A percentile compares a stretch with the other conserved stretches of the same genome.
These are phyloP conservation scores for Neria commutata DNA, from an alignment of 2,888 invertebrate genomes.

Conservation along the genomic window DNA sequence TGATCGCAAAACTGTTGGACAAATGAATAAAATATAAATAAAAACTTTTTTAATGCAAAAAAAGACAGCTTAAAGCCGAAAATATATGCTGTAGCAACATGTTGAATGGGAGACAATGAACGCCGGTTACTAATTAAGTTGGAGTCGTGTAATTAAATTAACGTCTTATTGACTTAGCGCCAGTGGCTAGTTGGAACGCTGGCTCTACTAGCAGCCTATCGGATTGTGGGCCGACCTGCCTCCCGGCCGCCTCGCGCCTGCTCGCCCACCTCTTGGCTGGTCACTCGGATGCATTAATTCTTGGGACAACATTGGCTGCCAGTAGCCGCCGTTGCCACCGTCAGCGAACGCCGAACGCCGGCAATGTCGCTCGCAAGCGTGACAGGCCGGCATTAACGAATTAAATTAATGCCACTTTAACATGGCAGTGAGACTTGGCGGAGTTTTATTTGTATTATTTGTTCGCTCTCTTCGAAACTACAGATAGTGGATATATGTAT, in stretches of 20 bases:
- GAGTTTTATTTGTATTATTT: background rate
- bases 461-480: too few species aligned
- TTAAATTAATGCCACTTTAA: conserved; percentile 55
- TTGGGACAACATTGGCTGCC: background rate
- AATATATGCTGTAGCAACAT: conserved; percentile 2
- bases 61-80: background rate
- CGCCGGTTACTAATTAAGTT: conserved; percentile 46
- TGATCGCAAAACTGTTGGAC: conserved; percentile 47
- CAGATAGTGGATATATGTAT: too few species aligned
- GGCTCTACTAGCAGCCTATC: background rate
- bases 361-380: conserved; percentile 34
- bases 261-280: background rate
- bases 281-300: background rate
- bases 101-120: conserved; percentile 15
- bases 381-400: conserved; percentile 53
- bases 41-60: conserved; percentile 37
- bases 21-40: conserved; percentile 28
- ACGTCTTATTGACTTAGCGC: conserved; percentile 47
- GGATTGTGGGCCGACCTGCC: background rate
- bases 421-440: conserved; percentile 43
- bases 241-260: background rate
- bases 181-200: conserved; percentile 9
- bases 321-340: conserved; percentile 1
- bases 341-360: background rate
- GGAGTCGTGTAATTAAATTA: conserved; percentile 56